Base-by-base conservation (phyloP, 2,888 invertebrate species). In the Cephonodes hylas region DNA sequence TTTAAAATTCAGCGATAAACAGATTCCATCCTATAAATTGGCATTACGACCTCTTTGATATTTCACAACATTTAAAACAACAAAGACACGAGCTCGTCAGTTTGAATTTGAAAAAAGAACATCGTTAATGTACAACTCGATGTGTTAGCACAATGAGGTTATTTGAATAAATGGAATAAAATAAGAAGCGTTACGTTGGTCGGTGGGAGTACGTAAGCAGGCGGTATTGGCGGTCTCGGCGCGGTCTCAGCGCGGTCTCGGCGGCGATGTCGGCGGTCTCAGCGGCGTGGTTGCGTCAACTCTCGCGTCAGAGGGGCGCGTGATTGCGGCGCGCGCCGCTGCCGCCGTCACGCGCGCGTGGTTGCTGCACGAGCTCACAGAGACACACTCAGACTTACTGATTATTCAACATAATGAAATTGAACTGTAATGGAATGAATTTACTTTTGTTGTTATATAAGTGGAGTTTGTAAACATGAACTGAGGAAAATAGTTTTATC, bases 341-440 rank as follows among this genome's bases (percentile, higher is more conserved):
- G 78, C 79, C 79, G 81, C 80, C 88, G 91, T 91, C 91, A 91
- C 90, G 91, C 89, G 89, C 86, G 75, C 80, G 83, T 77, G 86
- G 80, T 72, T 80, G 72, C 83, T 87, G 88, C 91, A 91, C 91
- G 91, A 90, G 85, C 78, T 67, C 0, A 15, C 67, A 66, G 88
- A 75, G 77, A 65, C 80, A 86, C 70, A 89, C 68, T 86, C 8
- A 46, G 73, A 53, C 20, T 4, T 8, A 42, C 60, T 23, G 38
- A 15, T 57, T 20, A 58, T 22, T 38, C 7, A 3, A 20, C n/a
- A n/a, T n/a, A n/a, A n/a, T n/a, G n/a, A n/a, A n/a, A n/a, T n/a
- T n/a, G n/a, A n/a, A n/a, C n/a, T n/a, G n/a, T n/a, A n/a, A n/a
- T n/a, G n/a, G n/a, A n/a, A n/a, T n/a, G n/a, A n/a, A n/a, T n/a